Conservation (phyloP, 2,797 vertebrate genomes). For the Tapirus indicus region DNA sequence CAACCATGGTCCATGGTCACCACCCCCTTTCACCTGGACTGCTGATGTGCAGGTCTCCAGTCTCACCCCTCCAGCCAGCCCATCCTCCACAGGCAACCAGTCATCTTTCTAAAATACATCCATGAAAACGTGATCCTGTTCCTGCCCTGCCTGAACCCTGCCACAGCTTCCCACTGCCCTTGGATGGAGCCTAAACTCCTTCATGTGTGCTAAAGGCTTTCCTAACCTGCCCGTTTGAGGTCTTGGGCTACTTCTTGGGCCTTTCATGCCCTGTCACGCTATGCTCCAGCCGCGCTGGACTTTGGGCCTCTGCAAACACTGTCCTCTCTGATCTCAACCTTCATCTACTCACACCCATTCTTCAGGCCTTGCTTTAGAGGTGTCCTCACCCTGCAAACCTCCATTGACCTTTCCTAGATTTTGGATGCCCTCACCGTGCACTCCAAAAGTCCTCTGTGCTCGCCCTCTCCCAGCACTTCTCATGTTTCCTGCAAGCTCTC, state of each 20-base stretch:
- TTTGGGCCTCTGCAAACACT: neutral
- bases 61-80: neutral
- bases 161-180: too few relatives aligned
- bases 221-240: neutral
- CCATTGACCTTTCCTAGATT: neutral
- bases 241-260: neutral
- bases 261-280: neutral
- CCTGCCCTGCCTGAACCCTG: neutral
- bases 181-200: neutral
- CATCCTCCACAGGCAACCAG: neutral
- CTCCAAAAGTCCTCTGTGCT: neutral
- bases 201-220: neutral
- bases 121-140: neutral
- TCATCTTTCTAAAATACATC: neutral
- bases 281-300: rapidly evolving
- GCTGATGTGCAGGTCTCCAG: neutral
- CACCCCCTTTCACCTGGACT: neutral
- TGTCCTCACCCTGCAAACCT: neutral
- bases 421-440: neutral
- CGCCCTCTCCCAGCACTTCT: rapidly evolving
- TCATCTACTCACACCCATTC: neutral
- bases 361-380: neutral
- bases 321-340: neutral
- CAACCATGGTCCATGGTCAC: neutral
- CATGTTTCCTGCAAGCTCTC: neutral